Percentiles rank a stretch among this genome's conserved stretches.
phyloP scores from a whole-genome alignment of 2,113 vertebrate species.

The Canis aureus region DNA sequence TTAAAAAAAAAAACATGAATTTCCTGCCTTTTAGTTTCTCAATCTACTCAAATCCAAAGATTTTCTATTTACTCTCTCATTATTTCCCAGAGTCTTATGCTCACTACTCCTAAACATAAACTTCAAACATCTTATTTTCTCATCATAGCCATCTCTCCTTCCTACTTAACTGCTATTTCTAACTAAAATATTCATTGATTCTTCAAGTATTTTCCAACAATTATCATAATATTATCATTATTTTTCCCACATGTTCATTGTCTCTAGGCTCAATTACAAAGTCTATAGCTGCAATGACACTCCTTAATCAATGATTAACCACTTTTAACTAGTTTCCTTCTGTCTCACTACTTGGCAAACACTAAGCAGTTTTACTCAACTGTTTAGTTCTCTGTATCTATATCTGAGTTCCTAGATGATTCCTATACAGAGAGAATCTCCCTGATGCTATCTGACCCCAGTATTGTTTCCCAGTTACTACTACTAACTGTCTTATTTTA shows the following conservation, averaged over 20 bases:
- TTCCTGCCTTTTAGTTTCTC: background rate
- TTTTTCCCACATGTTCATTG: background rate
- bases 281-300: background rate
- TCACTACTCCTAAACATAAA: background rate
- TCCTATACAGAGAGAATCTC: background rate
- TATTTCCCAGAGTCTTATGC: background rate
- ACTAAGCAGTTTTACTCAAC: background rate
- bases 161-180: background rate
- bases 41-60: background rate
- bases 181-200: background rate
- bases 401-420: background rate
- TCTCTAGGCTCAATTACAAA: background rate
- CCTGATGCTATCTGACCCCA: background rate
- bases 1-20: background rate
- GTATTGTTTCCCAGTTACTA: background rate
- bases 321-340: background rate
- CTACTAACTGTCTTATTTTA: background rate
- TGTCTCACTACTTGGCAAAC: background rate
- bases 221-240: background rate
- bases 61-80: background rate
- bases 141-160: background rate
- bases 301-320: no score
- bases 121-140: background rate
- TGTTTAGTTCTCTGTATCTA: background rate
- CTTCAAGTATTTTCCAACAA: background rate